Conservation (phyloP, 2,888 invertebrate genomes). For the Hyppa rectilinea region DNA sequence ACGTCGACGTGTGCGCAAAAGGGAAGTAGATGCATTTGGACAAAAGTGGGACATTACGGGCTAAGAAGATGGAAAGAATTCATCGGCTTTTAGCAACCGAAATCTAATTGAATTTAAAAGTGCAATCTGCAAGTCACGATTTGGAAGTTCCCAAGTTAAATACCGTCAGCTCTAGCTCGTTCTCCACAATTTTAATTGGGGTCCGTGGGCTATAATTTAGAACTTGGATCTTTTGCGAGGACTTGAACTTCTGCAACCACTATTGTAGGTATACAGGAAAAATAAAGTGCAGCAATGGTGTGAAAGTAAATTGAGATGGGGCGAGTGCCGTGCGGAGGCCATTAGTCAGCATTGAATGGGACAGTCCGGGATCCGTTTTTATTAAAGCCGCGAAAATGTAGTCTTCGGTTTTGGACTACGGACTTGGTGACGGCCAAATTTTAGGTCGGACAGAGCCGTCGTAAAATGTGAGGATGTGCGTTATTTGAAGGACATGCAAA, state of each 20-base stretch:
- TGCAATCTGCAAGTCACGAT: too few species aligned
- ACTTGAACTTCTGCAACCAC: slow-evolving; percentile 22
- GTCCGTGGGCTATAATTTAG: neutral
- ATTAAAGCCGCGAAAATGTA: slow-evolving; percentile 47
- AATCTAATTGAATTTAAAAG: neutral
- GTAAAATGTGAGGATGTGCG: slow-evolving; percentile 14
- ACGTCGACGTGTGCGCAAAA: too few species aligned
- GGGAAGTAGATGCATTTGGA: too few species aligned
- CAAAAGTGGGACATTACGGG: too few species aligned
- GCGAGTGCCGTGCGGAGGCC: slow-evolving; percentile 57
- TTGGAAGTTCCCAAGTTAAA: neutral
- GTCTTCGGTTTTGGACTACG: slow-evolving; percentile 4
- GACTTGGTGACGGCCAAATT: slow-evolving; percentile 28
- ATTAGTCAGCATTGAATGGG: slow-evolving; percentile 59
- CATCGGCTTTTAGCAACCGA: too few species aligned
- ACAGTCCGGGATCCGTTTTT: slow-evolving; percentile 58
- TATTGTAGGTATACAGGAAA: slow-evolving; percentile 22
- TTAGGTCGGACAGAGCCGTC: slow-evolving; percentile 17
- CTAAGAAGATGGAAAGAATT: too few species aligned
- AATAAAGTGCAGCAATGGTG: slow-evolving; percentile 65
- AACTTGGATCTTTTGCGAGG: neutral
- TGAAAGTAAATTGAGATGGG: slow-evolving; percentile 64
- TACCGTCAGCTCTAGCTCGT: too few species aligned
- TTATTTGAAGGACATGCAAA: neutral
- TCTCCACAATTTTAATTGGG: neutral